These are phyloP conservation scores for Apotomis turbidana DNA, from an alignment of 2,888 invertebrate species.

Conservation along the genomic window DNA sequence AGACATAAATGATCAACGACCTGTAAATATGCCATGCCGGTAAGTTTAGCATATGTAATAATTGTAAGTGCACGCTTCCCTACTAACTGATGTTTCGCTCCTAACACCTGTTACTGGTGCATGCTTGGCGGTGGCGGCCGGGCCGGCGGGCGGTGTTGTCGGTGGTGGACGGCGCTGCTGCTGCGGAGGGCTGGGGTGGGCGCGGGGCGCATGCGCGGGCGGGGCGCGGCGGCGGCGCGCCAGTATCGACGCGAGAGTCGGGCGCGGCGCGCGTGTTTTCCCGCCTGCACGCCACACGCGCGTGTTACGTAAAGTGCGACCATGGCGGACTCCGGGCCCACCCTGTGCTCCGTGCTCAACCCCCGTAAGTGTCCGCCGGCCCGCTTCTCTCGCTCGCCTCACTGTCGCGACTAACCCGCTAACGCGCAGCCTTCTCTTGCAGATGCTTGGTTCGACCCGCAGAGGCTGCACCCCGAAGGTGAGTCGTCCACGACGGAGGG, in stretches of 20 bases:
- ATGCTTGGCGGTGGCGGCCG: conserved; percentile 9
- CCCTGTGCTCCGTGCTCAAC: conserved; percentile 79
- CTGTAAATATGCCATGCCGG: conserved; percentile 19
- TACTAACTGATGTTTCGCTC: conserved; percentile 34
- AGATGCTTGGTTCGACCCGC: conserved; percentile 97
- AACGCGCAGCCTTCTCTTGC: conserved; percentile 86
- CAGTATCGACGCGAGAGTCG: conserved; percentile 84
- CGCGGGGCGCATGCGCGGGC: conserved; percentile 52
- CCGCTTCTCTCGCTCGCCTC: conserved; percentile 68
- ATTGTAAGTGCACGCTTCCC: conserved; percentile 36
- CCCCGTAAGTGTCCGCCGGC: conserved; percentile 71
- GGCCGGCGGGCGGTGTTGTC: conserved; percentile 9
- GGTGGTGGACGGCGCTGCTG: conserved; percentile 13
- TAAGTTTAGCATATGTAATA: conserved; percentile 4
- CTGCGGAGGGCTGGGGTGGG: conserved; percentile 47
- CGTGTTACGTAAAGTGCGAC: conserved; percentile 79
- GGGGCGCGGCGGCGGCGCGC: conserved; percentile 61
- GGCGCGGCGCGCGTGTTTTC: conserved; percentile 79
- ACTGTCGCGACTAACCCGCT: conserved; percentile 83
- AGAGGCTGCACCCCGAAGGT: conserved; percentile 96
- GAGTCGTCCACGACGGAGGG: conserved; percentile 75
- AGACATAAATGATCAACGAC: background rate
- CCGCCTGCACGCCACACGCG: conserved; percentile 60
- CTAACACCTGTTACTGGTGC: conserved; percentile 43
- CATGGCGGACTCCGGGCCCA: conserved; percentile 78